These are phyloP conservation scores for Steromphala cineraria DNA, from an alignment of 2,888 invertebrate species.

Conservation along the genomic window DNA sequence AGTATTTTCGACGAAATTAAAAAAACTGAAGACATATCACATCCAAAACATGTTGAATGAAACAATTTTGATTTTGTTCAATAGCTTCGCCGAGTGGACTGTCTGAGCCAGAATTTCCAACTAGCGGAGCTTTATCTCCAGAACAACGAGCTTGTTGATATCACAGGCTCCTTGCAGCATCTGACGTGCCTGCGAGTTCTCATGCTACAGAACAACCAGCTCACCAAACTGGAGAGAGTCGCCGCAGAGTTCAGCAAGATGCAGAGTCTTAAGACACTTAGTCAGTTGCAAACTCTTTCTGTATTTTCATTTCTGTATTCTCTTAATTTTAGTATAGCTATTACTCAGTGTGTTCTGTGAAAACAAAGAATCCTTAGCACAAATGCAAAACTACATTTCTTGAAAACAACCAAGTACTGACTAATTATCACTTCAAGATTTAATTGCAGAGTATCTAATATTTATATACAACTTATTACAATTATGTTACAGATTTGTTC, in stretches of 20 bases:
- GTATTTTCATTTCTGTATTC: too few species aligned
- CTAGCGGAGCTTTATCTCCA: slow-evolving; percentile 69
- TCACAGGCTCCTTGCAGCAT: slow-evolving; percentile 62
- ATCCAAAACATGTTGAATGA: too few species aligned
- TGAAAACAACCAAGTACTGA: too few species aligned
- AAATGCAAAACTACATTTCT: too few species aligned
- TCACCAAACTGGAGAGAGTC: slow-evolving; percentile 65
- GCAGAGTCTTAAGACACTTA: slow-evolving; percentile 65
- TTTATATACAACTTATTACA: too few species aligned
- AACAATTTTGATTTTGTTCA: too few species aligned
- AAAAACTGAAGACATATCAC: neutral
- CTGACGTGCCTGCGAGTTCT: slow-evolving; percentile 65
- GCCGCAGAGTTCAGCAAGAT: slow-evolving; percentile 67
- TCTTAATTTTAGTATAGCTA: too few species aligned
- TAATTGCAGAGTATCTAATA: too few species aligned
- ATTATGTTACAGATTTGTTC: slow-evolving; percentile 65
- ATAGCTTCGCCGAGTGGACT: slow-evolving; percentile 63
- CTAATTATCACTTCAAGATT: too few species aligned
- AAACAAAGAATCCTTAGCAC: too few species aligned
- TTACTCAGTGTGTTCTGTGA: too few species aligned
- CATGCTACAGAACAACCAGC: slow-evolving; percentile 71
- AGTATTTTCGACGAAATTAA: too few species aligned
- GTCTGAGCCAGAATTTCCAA: slow-evolving; percentile 60
- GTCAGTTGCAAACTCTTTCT: slow-evolving; percentile 52
- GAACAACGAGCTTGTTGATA: slow-evolving; percentile 65